Conservation (phyloP, 2,888 invertebrate genomes). For the Sipunculus nudus region DNA sequence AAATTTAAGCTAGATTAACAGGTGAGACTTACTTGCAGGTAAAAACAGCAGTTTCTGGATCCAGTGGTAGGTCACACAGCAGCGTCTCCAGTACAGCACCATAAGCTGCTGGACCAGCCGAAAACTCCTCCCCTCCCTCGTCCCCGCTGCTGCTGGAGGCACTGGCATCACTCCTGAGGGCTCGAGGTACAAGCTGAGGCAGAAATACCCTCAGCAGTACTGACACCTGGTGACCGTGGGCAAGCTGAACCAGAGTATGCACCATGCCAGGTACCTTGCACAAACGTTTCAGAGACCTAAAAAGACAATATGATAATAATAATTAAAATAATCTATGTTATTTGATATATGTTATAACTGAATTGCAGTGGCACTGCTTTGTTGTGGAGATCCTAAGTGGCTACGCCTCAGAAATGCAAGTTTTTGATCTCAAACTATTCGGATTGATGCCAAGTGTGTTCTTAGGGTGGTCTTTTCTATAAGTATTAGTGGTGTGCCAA, state of each 20-base stretch:
- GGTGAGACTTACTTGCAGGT: background rate
- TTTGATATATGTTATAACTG: no score
- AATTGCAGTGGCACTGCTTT: no score
- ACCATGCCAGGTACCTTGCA: constrained; percentile 48
- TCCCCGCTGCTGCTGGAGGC: constrained; percentile 48
- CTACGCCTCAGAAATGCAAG: no score
- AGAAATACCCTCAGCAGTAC: constrained; percentile 46
- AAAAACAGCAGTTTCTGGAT: constrained; percentile 16
- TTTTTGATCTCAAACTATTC: no score
- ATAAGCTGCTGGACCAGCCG: constrained; percentile 34
- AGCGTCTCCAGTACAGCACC: constrained; percentile 46
- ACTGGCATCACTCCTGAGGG: constrained; percentile 43
- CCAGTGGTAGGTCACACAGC: constrained; percentile 44
- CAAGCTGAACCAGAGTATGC: constrained; percentile 41
- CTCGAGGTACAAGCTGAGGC: constrained; percentile 49
- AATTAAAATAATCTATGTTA: no score
- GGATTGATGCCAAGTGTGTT: no score
- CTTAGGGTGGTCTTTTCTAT: no score
- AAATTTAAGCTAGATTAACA: no score
- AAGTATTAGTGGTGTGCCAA: no score
- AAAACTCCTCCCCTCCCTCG: constrained; percentile 45
- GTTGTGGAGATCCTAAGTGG: no score
- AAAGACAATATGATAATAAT: background rate
- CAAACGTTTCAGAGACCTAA: constrained; percentile 51
- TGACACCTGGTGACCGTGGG: constrained; percentile 42